Conservation (phyloP, 1,140 invertebrate genomes). For the Linepithema humile region DNA sequence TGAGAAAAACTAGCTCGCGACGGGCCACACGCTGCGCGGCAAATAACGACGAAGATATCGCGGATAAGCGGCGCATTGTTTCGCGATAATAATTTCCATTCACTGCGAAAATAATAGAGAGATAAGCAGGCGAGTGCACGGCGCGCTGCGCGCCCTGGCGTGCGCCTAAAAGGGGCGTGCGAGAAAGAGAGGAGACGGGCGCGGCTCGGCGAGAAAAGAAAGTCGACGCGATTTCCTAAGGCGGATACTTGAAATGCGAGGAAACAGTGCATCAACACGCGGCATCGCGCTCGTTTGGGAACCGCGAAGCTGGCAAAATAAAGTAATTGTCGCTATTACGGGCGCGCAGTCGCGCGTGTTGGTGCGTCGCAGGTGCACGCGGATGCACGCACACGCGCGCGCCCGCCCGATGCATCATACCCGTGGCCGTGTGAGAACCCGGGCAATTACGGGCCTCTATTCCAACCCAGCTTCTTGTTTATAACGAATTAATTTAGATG, state of each 20-base stretch:
- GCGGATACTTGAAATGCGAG: constrained; percentile 69
- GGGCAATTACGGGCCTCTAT: constrained; percentile 79
- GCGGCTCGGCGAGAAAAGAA: constrained; percentile 56
- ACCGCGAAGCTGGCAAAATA: constrained; percentile 81
- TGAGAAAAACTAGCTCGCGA: constrained; percentile 13
- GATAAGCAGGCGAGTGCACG: constrained; percentile 30
- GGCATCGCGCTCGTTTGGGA: constrained; percentile 74
- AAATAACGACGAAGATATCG: constrained; percentile 54
- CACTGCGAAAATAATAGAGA: constrained; percentile 18
- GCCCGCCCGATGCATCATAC: constrained; percentile 47
- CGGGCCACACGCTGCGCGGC: background rate
- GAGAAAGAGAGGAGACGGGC: background rate
- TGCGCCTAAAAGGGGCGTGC: constrained; percentile 39
- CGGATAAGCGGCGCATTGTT: constrained; percentile 65
- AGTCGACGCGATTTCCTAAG: constrained; percentile 31
- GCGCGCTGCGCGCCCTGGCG: constrained; percentile 16
- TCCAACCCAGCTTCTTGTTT: constrained; percentile 67
- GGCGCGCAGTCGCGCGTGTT: constrained; percentile 51
- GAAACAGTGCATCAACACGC: constrained; percentile 77
- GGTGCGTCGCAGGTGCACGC: constrained; percentile 59
- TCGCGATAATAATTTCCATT: constrained; percentile 32
- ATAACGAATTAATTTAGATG: constrained; percentile 83
- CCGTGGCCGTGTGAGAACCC: constrained; percentile 80
- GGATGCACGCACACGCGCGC: constrained; percentile 41
- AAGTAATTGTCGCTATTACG: constrained; percentile 84